Conservation (phyloP, 2,888 invertebrate species). For the Brachyptera risi region DNA sequence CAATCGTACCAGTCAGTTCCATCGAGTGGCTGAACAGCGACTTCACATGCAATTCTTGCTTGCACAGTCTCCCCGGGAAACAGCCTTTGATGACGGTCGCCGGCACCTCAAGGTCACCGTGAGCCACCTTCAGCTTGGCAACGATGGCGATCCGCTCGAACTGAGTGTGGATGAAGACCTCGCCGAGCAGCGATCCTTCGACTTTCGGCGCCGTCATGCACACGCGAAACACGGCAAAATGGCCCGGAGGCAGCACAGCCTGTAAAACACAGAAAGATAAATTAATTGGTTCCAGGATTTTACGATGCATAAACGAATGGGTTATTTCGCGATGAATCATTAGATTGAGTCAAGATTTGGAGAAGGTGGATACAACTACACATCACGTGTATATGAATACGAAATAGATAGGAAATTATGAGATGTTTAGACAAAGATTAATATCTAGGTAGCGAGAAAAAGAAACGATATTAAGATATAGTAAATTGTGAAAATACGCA, state of each 20-base stretch:
- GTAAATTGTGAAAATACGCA: no score
- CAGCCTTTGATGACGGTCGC: constrained; percentile 69
- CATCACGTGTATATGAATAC: no score
- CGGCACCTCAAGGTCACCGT: constrained; percentile 66
- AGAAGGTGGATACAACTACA: no score
- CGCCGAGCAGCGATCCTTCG: constrained; percentile 63
- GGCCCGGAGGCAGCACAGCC: constrained; percentile 54
- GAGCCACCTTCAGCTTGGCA: constrained; percentile 70
- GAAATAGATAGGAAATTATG: no score
- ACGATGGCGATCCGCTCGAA: constrained; percentile 65
- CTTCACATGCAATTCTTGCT: constrained; percentile 71
- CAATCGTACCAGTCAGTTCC: constrained; percentile 66
- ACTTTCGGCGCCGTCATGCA: constrained; percentile 63
- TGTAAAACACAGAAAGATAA: no score
- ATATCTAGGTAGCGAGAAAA: no score
- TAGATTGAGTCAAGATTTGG: no score
- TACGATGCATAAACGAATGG: no score
- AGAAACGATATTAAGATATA: no score
- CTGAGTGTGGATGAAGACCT: constrained; percentile 67
- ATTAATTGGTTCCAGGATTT: no score
- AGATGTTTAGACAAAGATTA: no score
- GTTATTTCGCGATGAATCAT: no score
- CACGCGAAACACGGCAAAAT: constrained; percentile 67
- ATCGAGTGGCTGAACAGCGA: constrained; percentile 78
- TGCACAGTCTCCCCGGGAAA: constrained; percentile 77